A percentile compares a stretch with the other conserved stretches of the same genome.
Evolutionary conservation across 2,888 invertebrate genomes (phyloP).

Genomic region (Plagiodera versicolora): DNA sequence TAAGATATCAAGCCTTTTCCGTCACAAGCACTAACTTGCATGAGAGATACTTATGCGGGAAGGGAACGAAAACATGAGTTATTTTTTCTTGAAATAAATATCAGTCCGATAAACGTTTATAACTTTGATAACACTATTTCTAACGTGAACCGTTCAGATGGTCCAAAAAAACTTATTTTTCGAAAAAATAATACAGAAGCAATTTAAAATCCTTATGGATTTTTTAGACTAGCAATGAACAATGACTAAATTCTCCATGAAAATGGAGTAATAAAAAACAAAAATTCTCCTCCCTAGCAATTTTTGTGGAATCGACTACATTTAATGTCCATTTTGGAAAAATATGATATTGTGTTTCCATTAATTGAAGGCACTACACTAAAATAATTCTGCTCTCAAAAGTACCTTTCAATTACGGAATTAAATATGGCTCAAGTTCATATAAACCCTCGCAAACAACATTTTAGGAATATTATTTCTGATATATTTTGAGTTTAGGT

Average conservation of each 20-base stretch:
- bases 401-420: background rate
- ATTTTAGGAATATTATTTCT: no score
- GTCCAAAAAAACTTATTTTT: background rate
- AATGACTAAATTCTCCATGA: constrained; percentile 38
- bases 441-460: background rate
- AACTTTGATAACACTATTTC: constrained; percentile 15
- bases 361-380: background rate
- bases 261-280: constrained; percentile 37
- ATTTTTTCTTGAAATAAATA: constrained; percentile 33
- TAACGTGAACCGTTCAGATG: constrained; percentile 8
- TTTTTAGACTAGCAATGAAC: constrained; percentile 48
- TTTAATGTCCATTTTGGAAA: background rate
- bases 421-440: background rate
- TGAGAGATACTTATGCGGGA: background rate
- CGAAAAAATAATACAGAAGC: constrained; percentile 40
- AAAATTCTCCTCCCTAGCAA: constrained; percentile 26
- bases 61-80: constrained; percentile 24
- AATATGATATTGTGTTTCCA: background rate
- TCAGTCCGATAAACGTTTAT: constrained; percentile 32
- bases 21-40: no score
- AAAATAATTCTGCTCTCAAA: no score
- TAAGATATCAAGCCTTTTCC: constrained; percentile 16
- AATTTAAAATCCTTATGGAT: constrained; percentile 45
- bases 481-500: no score
- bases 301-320: background rate